phyloP scores from a whole-genome alignment of 2,888 invertebrate species.

The Amiota minor region DNA sequence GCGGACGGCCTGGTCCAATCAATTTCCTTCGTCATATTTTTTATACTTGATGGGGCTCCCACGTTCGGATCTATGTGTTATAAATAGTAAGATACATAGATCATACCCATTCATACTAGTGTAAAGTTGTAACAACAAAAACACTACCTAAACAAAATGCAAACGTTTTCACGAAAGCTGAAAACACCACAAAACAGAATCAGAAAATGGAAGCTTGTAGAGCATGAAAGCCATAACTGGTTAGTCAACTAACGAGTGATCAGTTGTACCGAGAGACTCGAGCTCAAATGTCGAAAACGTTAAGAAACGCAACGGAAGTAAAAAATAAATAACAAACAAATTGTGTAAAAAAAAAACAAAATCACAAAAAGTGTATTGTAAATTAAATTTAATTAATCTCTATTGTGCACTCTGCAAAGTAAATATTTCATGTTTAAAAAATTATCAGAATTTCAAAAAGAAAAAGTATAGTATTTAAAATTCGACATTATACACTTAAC shows the following conservation, averaged over 20 bases:
- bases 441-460: too few relatives aligned
- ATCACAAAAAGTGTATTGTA: neutral
- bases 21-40: too few relatives aligned
- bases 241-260: slow-evolving; percentile 18
- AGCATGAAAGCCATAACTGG: slow-evolving; percentile 7
- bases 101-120: too few relatives aligned
- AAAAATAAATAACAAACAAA: neutral
- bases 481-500: too few relatives aligned
- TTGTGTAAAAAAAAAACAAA: neutral
- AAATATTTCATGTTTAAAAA: too few relatives aligned
- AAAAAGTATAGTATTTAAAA: too few relatives aligned
- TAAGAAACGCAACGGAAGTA: slow-evolving; percentile 4
- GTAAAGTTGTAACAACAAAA: too few relatives aligned
- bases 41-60: too few relatives aligned
- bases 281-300: slow-evolving; percentile 35
- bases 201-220: neutral
- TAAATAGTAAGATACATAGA: too few relatives aligned
- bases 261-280: slow-evolving; percentile 43
- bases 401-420: too few relatives aligned
- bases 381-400: too few relatives aligned
- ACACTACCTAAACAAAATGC: neutral
- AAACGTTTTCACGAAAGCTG: neutral
- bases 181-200: neutral
- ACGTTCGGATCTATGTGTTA: neutral
- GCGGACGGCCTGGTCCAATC: too few relatives aligned